Evolutionary conservation across 2,888 invertebrate genomes (phyloP), one percentile per base, ranked within the genome.

Genomic region (Nomada hirtipes): DNA sequence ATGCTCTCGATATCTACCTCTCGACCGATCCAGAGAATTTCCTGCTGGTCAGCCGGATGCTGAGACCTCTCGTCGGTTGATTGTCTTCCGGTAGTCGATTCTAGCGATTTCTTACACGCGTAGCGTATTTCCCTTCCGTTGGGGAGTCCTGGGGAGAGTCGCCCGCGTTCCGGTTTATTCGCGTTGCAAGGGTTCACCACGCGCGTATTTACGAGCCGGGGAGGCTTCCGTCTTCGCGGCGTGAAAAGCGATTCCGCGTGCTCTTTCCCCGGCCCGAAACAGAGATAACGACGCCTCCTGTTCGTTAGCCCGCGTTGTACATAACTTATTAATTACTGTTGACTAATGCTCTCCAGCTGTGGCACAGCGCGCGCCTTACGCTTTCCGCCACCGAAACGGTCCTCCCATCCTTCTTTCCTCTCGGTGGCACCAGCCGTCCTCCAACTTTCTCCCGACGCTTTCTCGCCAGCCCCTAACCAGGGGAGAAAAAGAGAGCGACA

Each of bases 271-370:
- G 50, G 29, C 55, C 70, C 67, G 50, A 60, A 69, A 57, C 67
- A 71, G 72, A 79, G 77, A 82, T 71, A 73, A 71, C 69, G 76
- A 65, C 67, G 74, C 68, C 73, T 60, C 74, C 78, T 87, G 88
- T 91, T 92, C 91, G 91, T 92, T 92, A 92, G 89, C 85, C 81
- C 85, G 83, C 86, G 85, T 86, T 84, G 76, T 88, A 87, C 91
- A 90, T 92, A 91, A 93, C 91, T 93, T 93, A 93, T 93, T 93
- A 93, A 93, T 93, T 93, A 93, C 89, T 88, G 89, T 91, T 92
- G 92, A 93, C 92, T 93, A 93, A 93, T 92, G 91, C 89, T 88
- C 89, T 92, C 92, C 92, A 93, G 93, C 93, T 93, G 93, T 93
- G 92, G 74, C 81, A 64, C 86, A 75, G 67, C 83, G 67, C 86